Percentiles rank a stretch among this genome's conserved stretches.
phyloP scores from a whole-genome alignment of 2,797 vertebrate genomes.

The Pangasius mekongensis region DNA sequence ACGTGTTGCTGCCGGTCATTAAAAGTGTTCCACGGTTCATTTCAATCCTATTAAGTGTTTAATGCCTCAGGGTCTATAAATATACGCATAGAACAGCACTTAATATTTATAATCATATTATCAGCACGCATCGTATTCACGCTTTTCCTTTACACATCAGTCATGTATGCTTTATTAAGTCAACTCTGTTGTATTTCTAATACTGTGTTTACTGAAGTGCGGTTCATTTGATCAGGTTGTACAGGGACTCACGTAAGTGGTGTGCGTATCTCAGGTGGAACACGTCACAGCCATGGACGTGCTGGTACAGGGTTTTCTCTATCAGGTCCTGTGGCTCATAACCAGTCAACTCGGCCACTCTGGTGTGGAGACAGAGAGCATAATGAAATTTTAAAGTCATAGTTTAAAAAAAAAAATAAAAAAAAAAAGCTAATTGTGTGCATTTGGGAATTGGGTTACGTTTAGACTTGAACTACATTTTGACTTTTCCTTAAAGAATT shows the following conservation, averaged over 20 bases:
- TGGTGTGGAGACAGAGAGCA: conserved; percentile 57
- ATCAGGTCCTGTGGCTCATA: conserved; percentile 95
- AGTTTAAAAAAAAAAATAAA: background rate
- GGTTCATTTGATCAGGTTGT: background rate
- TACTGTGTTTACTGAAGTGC: background rate
- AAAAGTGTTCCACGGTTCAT: background rate
- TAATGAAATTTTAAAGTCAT: background rate
- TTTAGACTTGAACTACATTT: background rate
- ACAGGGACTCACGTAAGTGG: conserved; percentile 83
- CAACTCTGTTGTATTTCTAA: no score
- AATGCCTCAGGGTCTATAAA: background rate
- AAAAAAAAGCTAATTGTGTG: background rate
- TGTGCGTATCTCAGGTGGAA: conserved; percentile 91
- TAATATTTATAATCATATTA: background rate
- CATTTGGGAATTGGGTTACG: background rate
- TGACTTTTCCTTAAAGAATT: background rate
- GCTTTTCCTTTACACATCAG: background rate
- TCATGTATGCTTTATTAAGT: background rate
- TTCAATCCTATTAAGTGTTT: conserved; percentile 11
- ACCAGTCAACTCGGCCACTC: conserved; percentile 92
- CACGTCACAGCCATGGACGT: conserved; percentile 88
- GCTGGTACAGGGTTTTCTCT: conserved; percentile 94
- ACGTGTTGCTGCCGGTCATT: background rate
- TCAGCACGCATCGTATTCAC: background rate
- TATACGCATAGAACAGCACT: background rate